Evolutionary conservation across 2,888 invertebrate genomes (phyloP).

Genomic region (Acronicta leporina): DNA sequence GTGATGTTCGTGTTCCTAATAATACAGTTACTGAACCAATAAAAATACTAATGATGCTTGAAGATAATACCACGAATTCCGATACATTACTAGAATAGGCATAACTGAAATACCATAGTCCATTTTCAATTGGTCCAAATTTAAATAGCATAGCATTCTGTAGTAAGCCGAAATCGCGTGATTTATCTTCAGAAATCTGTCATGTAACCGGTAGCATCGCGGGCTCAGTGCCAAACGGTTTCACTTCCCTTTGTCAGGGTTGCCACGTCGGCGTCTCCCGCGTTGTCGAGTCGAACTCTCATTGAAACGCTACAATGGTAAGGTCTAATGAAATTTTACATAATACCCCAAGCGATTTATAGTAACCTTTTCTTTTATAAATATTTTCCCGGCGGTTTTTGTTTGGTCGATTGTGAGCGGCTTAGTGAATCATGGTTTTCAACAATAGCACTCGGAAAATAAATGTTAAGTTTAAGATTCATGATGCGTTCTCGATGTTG

Average conservation of each 20-base stretch:
- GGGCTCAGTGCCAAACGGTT: conserved; percentile 64
- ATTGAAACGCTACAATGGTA: conserved; percentile 40
- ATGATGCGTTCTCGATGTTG: conserved; percentile 7
- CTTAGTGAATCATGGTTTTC: conserved; percentile 29
- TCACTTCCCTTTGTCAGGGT: conserved; percentile 61
- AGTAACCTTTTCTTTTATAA: conserved; percentile 39
- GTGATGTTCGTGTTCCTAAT: too few relatives aligned
- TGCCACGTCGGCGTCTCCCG: conserved; percentile 36
- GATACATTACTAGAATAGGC: not conserved
- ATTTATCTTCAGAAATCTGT: conserved; percentile 54
- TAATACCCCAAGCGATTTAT: conserved; percentile 38
- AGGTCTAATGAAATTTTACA: conserved; percentile 51
- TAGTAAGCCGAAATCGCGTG: conserved; percentile 33
- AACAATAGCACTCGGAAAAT: conserved; percentile 32
- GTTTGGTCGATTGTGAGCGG: conserved; percentile 28
- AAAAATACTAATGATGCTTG: too few relatives aligned
- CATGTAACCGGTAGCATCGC: conserved; percentile 46
- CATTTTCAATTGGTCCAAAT: conserved; percentile 10
- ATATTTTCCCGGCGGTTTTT: conserved; percentile 40
- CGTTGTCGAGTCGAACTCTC: conserved; percentile 22
- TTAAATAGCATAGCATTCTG: conserved; percentile 14
- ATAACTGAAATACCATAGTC: conserved; percentile 7
- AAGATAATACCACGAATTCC: not conserved
- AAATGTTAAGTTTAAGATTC: conserved; percentile 16
- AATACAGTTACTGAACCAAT: too few relatives aligned